Evolutionary conservation across 30 jellyfish, hydroid and myxozoan genomes (phyloP), one percentile per base, ranked within the genome.

Genomic region (Aurelia aurita): DNA sequence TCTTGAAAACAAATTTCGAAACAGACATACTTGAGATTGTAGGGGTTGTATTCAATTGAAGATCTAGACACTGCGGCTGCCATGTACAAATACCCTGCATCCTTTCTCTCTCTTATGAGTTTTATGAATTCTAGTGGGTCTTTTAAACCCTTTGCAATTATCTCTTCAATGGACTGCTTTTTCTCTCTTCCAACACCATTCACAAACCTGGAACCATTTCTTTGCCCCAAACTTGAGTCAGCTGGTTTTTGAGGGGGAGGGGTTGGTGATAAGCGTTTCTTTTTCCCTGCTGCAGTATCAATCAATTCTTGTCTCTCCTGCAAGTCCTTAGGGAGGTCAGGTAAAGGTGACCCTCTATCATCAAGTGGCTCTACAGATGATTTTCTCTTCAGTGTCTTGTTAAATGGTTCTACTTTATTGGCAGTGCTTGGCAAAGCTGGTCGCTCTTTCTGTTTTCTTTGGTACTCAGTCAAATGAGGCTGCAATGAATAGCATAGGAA

Each of bases 41-140:
- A 94, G 4, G 99, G 99, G 73, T 89, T 94, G 84, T 79, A 94
- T 18, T 80, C 91, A 55, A 87, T 87, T 3, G 99, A 89, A 3
- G 99, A 88, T 71, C 95, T 85, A 15, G 96, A 63, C 5, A 82
- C 96, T 18, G 96, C 99, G 6, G 97, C 88, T 19, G 95, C 82
- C 99, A 94, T 94, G 76, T 94, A 94, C 39, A 94, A 35, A 63
- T 88, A 94, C 8, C 99, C 99, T 70, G 84, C 79, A 77, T 94
- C 96, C 47, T 90, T 95, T 29, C 94, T 74, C 16, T 57, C 84
- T 43, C 95, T 86, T 27, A 94, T 91, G 34, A 94, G 76, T 22
- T 83, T 59, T 20, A 94, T 62, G 45, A 94, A 83, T 32, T 85
- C 80, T 7, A 84, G 63, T 14, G 97, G 97, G 78, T 83, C 88